Percentiles rank a stretch among this genome's conserved stretches.
Evolutionary conservation across 2,113 vertebrate genomes (phyloP).

Genomic region (Ictidomys tridecemlineatus): DNA sequence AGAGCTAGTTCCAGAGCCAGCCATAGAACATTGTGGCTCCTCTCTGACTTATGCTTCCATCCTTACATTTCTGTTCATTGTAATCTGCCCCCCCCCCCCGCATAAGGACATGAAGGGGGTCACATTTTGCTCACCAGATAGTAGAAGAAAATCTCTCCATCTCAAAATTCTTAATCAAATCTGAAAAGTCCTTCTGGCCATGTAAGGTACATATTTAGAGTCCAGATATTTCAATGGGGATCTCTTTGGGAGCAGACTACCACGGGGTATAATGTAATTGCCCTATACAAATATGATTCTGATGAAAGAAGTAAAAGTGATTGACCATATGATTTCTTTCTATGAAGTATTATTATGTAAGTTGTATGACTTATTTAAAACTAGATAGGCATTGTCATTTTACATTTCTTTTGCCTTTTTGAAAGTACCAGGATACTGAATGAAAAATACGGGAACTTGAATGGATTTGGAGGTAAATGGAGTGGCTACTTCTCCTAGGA

Average conservation of each 20-base stretch:
- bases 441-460: constrained; percentile 45
- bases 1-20: neutral
- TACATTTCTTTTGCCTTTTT: constrained; percentile 33
- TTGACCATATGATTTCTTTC: neutral
- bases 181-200: neutral
- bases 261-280: neutral
- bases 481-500: constrained; percentile 74
- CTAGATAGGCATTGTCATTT: neutral
- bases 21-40: neutral
- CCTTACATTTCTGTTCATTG: neutral
- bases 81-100: neutral
- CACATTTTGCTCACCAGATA: neutral
- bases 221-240: neutral
- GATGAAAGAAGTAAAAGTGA: neutral
- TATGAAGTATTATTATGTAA: neutral
- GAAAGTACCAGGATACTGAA: constrained; percentile 36
- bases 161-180: neutral
- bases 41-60: neutral
- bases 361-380: constrained; percentile 33
- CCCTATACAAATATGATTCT: neutral
- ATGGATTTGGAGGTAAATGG: constrained; percentile 89
- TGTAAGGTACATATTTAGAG: neutral
- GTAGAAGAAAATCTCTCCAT: neutral
- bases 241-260: neutral
- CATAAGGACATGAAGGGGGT: neutral